These are phyloP conservation scores for Numenius arquata DNA, from an alignment of 2,113 vertebrate genomes.

Conservation along the genomic window DNA sequence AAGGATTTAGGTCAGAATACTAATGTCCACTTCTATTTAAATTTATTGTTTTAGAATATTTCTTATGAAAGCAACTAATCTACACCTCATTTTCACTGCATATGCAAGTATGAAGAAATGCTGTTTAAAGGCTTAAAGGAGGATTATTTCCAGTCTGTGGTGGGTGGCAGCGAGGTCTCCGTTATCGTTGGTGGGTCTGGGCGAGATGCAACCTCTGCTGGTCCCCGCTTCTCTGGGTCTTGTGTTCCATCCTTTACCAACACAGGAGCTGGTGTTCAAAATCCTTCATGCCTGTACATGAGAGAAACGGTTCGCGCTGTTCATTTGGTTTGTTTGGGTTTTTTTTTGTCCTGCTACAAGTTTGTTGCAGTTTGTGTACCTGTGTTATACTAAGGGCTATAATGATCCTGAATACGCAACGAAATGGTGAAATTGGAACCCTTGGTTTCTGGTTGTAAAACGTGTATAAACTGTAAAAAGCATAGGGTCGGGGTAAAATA, in stretches of 20 bases:
- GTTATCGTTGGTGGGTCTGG: not conserved
- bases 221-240: not conserved
- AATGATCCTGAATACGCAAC: not conserved
- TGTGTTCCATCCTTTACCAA: not conserved
- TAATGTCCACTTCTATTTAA: not conserved
- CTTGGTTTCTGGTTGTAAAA: slow-evolving; percentile 55
- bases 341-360: not conserved
- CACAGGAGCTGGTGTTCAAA: not conserved
- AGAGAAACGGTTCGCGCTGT: not conserved
- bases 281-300: not conserved
- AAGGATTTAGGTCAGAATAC: not conserved
- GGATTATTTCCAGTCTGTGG: not conserved
- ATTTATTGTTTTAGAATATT: not conserved
- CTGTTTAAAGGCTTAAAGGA: not conserved
- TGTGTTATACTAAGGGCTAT: slow-evolving; percentile 65
- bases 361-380: not conserved
- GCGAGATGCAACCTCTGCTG: not conserved
- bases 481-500: slow-evolving; percentile 59
- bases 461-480: slow-evolving; percentile 61
- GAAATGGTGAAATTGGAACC: not conserved
- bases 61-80: not conserved
- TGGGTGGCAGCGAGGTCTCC: not conserved
- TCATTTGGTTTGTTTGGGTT: not conserved
- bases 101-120: not conserved
- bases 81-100: not conserved